Evolutionary conservation across 2,113 vertebrate species (phyloP).

Genomic region (Peucedramus taeniatus): DNA sequence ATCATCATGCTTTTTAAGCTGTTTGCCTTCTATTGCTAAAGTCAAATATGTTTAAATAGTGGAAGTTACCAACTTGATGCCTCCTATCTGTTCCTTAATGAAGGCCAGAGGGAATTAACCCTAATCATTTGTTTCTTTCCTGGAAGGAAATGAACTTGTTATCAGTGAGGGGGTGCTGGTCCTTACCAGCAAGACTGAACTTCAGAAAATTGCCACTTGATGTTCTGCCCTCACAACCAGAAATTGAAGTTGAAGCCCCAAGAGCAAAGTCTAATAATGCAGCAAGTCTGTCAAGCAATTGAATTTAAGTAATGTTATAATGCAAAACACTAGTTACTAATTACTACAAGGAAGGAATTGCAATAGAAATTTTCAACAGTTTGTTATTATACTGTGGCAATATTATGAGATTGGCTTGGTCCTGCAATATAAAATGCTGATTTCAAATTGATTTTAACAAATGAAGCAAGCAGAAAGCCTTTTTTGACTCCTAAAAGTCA

Average conservation of each 20-base stretch:
- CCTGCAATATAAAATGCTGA: background rate
- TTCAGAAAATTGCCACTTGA: constrained; percentile 54
- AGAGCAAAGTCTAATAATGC: constrained; percentile 45
- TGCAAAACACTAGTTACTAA: constrained; percentile 26
- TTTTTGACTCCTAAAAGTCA: background rate
- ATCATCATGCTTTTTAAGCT: background rate
- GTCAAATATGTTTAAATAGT: constrained; percentile 28
- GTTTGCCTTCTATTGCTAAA: background rate
- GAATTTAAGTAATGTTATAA: constrained; percentile 23
- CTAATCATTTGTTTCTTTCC: background rate
- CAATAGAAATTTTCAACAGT: constrained; percentile 14
- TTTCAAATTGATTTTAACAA: constrained; percentile 34
- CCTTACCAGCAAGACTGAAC: background rate
- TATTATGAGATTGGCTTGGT: background rate
- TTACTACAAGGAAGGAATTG: constrained; percentile 28
- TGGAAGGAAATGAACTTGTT: background rate
- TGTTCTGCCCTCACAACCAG: background rate
- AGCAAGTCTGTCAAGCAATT: constrained; percentile 7
- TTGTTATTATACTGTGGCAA: background rate
- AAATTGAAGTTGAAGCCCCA: background rate
- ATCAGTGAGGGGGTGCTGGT: background rate
- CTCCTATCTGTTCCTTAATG: constrained; percentile 26
- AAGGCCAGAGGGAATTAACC: constrained; percentile 38
- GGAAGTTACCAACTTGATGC: constrained; percentile 1
- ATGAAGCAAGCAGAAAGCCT: background rate